Base-by-base conservation (phyloP, 2,888 invertebrate genomes). In the Plagiodera versicolora region DNA sequence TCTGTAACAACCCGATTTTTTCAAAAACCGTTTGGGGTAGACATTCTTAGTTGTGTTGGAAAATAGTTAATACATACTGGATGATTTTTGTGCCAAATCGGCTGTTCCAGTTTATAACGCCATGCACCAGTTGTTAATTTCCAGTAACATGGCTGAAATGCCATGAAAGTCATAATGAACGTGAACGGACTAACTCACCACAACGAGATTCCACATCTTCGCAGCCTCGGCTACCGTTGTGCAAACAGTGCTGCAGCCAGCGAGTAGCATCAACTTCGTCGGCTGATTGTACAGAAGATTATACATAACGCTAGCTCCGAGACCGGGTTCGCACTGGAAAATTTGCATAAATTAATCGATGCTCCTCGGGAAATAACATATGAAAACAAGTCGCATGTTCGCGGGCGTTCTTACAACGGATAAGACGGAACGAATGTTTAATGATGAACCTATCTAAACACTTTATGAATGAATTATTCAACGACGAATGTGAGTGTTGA, bases 201-300 rank as follows among this genome's bases (percentile, higher is more conserved):
- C 98, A 79, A 99, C 94, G 65, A 99, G 87, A 83, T 99, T 98
- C 98, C 98, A 99, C 94, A 98, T 98, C 83, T 96, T 97, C 58
- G 98, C 98, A 45, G 98, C 97, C 83, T 99, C 98, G 1, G 98
- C 98, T 11, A 99, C 97, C 47, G 98, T 97, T 18, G 99, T 99
- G 76, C 98, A 98, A 20, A 99, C 98, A 8, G 97, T 97, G 73
- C 97, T 97, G 81, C 99, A 99, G 55, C 99, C 99, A 44, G 95
- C 95, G 54, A 99, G 84, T 64, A 98, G 82, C 86, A 97, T 90
- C 75, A 97, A 84, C 83, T 97, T 98, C 77, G 93, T 93, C 16
- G 97, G 97, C 63, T 90, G 90, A 81, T 92, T 95, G 86, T 99
- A 99, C 68, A 99, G 87, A 66, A 99, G 86, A 82, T 99, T 97